Evolutionary conservation across 2,888 invertebrate species (phyloP).

Genomic region (Chymomyza caudatula): DNA sequence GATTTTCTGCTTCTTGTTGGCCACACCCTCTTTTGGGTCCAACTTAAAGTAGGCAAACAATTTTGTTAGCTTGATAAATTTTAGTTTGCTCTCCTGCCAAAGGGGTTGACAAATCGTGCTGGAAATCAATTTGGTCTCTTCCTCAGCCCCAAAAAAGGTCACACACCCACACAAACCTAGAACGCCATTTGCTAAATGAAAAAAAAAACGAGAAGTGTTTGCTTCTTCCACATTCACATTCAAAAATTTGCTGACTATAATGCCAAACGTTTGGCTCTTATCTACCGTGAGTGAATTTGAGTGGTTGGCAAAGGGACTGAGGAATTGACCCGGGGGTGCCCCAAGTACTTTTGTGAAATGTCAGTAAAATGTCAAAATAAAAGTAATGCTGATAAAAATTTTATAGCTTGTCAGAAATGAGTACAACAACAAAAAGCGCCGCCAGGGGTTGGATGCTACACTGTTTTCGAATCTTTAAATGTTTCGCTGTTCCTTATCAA

Average conservation of each 20-base stretch:
- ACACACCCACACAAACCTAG: constrained; percentile 18
- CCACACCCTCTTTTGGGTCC: constrained; percentile 3
- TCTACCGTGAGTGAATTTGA: not conserved
- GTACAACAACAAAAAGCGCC: constrained; percentile 33
- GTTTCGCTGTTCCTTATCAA: constrained; percentile 7
- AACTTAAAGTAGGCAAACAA: constrained; percentile 49
- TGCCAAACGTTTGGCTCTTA: constrained; percentile 2
- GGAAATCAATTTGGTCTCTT: constrained; percentile 64
- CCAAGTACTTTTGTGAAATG: constrained; percentile 59
- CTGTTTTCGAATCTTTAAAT: not conserved
- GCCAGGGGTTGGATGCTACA: constrained; percentile 34
- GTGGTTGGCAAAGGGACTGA: constrained; percentile 26
- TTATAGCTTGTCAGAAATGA: constrained; percentile 67
- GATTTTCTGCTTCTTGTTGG: constrained; percentile 35
- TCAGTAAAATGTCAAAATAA: constrained; percentile 74
- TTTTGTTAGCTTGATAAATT: constrained; percentile 54
- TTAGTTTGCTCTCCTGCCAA: constrained; percentile 25
- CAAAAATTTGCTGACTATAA: constrained; percentile 22
- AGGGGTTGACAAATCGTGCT: constrained; percentile 68
- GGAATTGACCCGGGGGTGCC: constrained; percentile 6
- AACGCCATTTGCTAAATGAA: constrained; percentile 61
- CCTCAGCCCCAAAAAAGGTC: constrained; percentile 49
- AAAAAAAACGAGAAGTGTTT: constrained; percentile 25
- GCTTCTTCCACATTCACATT: constrained; percentile 17
- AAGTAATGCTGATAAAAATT: constrained; percentile 71